Evolutionary conservation across 2,888 invertebrate species (phyloP).

Genomic region (Nebria brevicollis): DNA sequence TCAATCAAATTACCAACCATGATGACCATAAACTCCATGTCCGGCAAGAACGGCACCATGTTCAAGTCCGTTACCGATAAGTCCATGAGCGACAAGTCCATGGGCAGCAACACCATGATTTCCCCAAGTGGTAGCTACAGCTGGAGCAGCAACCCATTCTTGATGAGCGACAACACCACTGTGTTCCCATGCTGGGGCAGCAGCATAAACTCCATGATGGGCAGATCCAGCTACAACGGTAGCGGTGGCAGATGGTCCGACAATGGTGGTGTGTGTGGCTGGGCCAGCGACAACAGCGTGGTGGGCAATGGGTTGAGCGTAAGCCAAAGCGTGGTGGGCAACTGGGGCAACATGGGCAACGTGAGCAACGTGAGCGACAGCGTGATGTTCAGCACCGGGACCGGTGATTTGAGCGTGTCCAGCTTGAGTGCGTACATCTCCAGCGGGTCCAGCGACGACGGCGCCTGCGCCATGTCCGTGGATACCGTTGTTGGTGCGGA

Average conservation of each 20-base stretch:
- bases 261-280: conserved; percentile 13
- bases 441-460: conserved; percentile 24
- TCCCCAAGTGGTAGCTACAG: conserved; percentile 10
- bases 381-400: conserved; percentile 7
- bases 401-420: not conserved
- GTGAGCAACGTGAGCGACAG: not conserved
- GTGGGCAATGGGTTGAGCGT: not conserved
- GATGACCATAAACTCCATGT: not conserved
- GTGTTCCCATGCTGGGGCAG: not conserved
- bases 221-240: conserved; percentile 10
- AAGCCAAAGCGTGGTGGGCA: conserved; percentile 47
- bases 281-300: conserved; percentile 20
- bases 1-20: conserved; percentile 15
- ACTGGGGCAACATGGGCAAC: conserved; percentile 49
- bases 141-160: not conserved
- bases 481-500: conserved; percentile 19
- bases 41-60: too few relatives aligned
- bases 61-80: not conserved
- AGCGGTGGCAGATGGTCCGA: conserved; percentile 3
- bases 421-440: conserved; percentile 6
- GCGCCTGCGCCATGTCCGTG: conserved; percentile 21
- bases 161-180: not conserved
- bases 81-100: conserved; percentile 17
- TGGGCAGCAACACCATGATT: conserved; percentile 11
- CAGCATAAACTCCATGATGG: not conserved